Conservation (phyloP, 2,888 invertebrate genomes). For the Linnaemya tessellans region DNA sequence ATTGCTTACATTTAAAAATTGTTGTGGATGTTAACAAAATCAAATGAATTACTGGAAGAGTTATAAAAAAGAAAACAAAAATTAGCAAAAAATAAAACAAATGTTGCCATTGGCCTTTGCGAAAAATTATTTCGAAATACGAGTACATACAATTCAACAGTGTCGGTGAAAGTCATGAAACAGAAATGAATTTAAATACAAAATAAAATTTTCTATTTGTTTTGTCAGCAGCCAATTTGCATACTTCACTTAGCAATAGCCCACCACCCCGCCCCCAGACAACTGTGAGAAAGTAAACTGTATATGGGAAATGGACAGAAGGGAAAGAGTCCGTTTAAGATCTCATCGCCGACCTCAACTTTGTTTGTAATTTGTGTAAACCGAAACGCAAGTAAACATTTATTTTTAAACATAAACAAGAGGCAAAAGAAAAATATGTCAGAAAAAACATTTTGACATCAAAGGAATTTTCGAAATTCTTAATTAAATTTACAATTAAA, state of each 20-base stretch:
- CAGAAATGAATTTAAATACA: constrained; percentile 25
- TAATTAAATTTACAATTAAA: constrained; percentile 81
- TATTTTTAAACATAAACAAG: constrained; percentile 34
- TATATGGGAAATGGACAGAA: not conserved
- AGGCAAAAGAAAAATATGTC: constrained; percentile 3
- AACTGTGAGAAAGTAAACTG: not conserved
- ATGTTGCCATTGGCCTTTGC: constrained; percentile 52
- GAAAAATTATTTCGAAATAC: constrained; percentile 48
- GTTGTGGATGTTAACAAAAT: constrained; percentile 28
- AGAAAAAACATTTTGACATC: constrained; percentile 72
- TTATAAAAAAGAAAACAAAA: not conserved
- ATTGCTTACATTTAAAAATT: constrained; percentile 3
- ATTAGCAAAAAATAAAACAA: constrained; percentile 23
- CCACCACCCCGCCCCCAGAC: not conserved
- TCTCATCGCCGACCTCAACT: not conserved
- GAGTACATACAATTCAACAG: constrained; percentile 27
- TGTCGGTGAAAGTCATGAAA: constrained; percentile 13
- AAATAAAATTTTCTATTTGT: constrained; percentile 51
- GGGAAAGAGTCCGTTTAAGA: not conserved
- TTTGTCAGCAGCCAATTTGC: constrained; percentile 49
- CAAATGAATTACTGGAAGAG: constrained; percentile 20
- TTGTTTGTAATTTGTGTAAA: constrained; percentile 25
- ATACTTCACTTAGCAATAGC: constrained; percentile 20
- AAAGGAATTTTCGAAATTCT: constrained; percentile 79
- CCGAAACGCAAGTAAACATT: constrained; percentile 52